Evolutionary conservation across 2,888 invertebrate genomes (phyloP), one percentile per base, ranked within the genome.

Genomic region (Trissonchulus latispiculum): DNA sequence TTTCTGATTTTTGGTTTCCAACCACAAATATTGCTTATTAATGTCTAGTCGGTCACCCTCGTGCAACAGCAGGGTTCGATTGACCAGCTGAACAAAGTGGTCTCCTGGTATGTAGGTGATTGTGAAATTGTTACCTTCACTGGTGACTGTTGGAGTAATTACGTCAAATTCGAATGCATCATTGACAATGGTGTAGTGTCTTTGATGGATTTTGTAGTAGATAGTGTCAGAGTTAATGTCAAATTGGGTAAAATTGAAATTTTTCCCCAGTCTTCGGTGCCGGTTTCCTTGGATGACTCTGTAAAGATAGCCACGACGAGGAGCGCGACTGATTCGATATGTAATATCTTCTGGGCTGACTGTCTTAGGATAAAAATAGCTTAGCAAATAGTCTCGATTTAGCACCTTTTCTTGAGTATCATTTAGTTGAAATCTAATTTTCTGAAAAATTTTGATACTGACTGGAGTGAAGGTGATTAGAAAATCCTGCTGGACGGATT

Each of bases 191-290:
- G 79, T 77, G 74, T 77, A 83, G 37, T 82, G 81, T 32, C 77
- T 76, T 74, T 77, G 80, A 73, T 82, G 80, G 1, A 82, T 77
- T 73, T 80, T 90, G 83, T 95, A 95, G 75, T 92, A 85, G 36
- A 97, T 89, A 75, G 88, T 85, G 33, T 90, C 89, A 77, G 90
- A 89, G 81, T 93, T 89, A 61, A 97, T 88, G 83, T 97, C 94
- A 76, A 90, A 90, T 84, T 96, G 94, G 0, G 91, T 90, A 83
- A 95, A 96, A 72, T 82, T 82, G 28, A 80, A 81, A 15, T 79
- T 78, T n/a, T 81, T 77, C 15, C 82, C 82, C 35, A 82, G 79
- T 64, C 81, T 72, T 35, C 81, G 73, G 33, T 77, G 76, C 62
- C 73, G 36, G 15, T 31, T 36, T 37, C 36, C 74, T 18, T 74